Base-by-base conservation (phyloP, 2,797 vertebrate genomes). In the Falco naumanni region DNA sequence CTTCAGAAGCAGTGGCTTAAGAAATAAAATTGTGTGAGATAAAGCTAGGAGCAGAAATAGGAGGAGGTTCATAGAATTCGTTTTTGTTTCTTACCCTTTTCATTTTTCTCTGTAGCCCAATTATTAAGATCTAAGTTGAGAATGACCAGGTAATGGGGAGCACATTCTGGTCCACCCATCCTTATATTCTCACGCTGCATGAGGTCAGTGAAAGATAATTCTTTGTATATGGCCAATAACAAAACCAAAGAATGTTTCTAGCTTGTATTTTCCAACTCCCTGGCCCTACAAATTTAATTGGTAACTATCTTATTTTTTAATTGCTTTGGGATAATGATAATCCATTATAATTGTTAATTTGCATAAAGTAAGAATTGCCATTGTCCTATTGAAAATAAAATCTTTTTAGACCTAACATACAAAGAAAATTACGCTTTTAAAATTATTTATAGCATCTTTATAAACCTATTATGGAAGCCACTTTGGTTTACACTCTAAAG, bases 401-500 rank as follows among this genome's bases (percentile, higher is more conserved):
- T 9, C 69, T 54, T 68, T 68, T 45, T 72, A 50, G 59, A 61
- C 9, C 14, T 60, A 76, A 51, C 13, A 24, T 17, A 54, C 12
- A 51, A 89, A 60, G 22, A 75, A 64, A 51, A 37, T 45, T 72
- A 4, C 56, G 16, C 16, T 51, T 64, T 70, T 59, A 19, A 3
- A 74, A 75, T 82, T 82, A 29, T 28, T 70, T 75, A 13, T 75
- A 78, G 19, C 25, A 10, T 43, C 12, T 87, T 82, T 25, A 31
- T 66, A 87, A 84, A 39, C 25, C 28, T 57, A 4, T 45, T 61
- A 33, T 47, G 29, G 39, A 57, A 74, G 29, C 56, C 60, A 22
- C 89, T 97, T 63, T 93, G 77, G 95, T 97, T 87, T 71, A 56
- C 80, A 89, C 19, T 95, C 78, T 66, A 88, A 94, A 68, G 41